Evolutionary conservation across 2,888 invertebrate species (phyloP).

Genomic region (Gastrophysa polygoni): DNA sequence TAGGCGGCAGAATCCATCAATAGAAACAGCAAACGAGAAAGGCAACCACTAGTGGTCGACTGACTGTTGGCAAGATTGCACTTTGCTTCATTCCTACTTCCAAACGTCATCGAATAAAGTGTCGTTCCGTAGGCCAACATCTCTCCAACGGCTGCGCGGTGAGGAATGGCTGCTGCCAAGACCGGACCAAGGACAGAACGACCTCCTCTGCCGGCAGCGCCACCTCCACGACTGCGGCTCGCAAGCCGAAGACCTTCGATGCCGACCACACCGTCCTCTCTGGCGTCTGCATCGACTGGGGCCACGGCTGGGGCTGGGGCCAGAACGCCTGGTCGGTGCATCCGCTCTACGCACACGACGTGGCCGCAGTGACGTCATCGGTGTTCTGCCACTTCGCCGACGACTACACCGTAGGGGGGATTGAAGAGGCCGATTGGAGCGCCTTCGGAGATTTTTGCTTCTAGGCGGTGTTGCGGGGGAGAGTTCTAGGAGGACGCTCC

Average conservation of each 20-base stretch:
- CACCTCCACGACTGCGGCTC: slow-evolving; percentile 34
- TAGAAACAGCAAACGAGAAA: too few species aligned
- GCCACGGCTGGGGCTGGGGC: slow-evolving; percentile 79
- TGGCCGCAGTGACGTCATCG: slow-evolving; percentile 68
- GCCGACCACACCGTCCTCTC: slow-evolving; percentile 54
- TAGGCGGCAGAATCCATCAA: too few species aligned
- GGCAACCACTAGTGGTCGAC: too few species aligned
- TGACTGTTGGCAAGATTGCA: too few species aligned
- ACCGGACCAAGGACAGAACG: slow-evolving; percentile 40
- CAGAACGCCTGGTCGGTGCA: slow-evolving; percentile 51
- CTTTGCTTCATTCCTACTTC: too few species aligned
- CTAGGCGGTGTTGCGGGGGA: slow-evolving; percentile 25
- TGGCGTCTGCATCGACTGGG: slow-evolving; percentile 63
- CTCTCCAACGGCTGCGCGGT: slow-evolving; percentile 33
- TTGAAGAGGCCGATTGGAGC: slow-evolving; percentile 71
- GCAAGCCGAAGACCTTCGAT: slow-evolving; percentile 35
- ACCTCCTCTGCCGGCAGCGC: slow-evolving; percentile 25
- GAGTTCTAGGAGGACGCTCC: background rate
- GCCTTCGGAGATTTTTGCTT: slow-evolving; percentile 62
- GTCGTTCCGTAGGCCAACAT: slow-evolving; percentile 26
- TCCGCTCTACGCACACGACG: slow-evolving; percentile 41
- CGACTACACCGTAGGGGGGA: slow-evolving; percentile 65
- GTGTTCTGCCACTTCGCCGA: slow-evolving; percentile 58
- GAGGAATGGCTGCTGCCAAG: slow-evolving; percentile 40
- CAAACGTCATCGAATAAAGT: background rate